Conservation (phyloP, 2,888 invertebrate species). For the Deroplatys truncata region DNA sequence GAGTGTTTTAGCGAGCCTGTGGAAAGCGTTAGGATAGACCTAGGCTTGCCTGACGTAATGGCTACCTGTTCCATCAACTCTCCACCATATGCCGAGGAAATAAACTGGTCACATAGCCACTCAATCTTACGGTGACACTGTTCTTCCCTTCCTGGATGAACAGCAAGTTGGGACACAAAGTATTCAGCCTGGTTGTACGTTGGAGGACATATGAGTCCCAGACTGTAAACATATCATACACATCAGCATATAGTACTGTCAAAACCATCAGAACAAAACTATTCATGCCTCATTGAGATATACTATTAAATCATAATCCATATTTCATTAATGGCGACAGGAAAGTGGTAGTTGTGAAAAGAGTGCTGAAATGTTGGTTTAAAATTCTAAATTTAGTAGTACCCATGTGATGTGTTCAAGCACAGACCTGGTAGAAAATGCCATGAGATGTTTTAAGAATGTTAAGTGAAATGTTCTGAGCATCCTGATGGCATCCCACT, state of each 20-base stretch:
- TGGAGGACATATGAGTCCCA: slow-evolving; percentile 63
- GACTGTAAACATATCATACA: slow-evolving; percentile 45
- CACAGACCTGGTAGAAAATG: too few species aligned
- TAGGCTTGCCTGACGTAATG: not conserved
- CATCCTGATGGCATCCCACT: too few species aligned
- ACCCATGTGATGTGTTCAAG: too few species aligned
- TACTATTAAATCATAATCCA: too few species aligned
- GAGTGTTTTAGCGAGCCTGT: not conserved
- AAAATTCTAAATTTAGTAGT: too few species aligned
- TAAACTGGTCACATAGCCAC: slow-evolving; percentile 54
- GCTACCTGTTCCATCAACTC: slow-evolving; percentile 31
- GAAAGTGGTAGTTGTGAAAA: too few species aligned
- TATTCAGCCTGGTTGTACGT: slow-evolving; percentile 85
- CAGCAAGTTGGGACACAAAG: slow-evolving; percentile 63
- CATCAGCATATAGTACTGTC: not conserved
- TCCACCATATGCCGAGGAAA: slow-evolving; percentile 46
- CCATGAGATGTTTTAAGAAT: too few species aligned
- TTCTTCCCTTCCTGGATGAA: slow-evolving; percentile 50
- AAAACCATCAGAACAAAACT: not conserved
- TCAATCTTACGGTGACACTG: slow-evolving; percentile 44
- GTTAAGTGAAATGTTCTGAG: too few species aligned
- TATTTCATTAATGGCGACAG: too few species aligned
- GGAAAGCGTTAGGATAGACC: not conserved
- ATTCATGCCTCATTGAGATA: too few species aligned
- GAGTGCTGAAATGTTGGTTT: too few species aligned